Evolutionary conservation across 2,888 invertebrate species (phyloP), one percentile per base, ranked within the genome.

Genomic region (Drosophila gaucha): DNA sequence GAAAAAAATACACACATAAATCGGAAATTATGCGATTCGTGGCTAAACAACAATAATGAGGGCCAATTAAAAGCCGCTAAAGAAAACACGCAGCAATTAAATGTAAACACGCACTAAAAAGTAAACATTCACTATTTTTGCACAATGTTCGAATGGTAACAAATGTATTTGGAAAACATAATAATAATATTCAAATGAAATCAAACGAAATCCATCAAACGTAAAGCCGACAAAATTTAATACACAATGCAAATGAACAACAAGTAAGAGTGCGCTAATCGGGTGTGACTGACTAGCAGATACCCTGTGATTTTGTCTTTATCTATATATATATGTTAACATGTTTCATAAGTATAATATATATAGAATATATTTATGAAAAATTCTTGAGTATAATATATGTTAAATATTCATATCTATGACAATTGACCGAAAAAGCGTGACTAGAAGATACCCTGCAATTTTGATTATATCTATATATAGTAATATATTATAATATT

Each of bases 161-260:
- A 31, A 30, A 36, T 44, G 41, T 38, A n/a, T 43, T 52, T 36
- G 31, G 62, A 18, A 28, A 44, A 43, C 26, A 35, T 35, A 20
- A 47, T 43, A 68, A 43, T 30, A 28, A 54, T n/a, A n/a, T 52
- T 50, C 41, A 52, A 58, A 70, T 55, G 16, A 59, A 75, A 62
- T 55, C 26, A 62, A 68, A 38, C 35, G 36, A 56, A 67, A 67
- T 57, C 46, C 47, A 74, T 26, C 54, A 56, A 52, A 22, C 26
- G 31, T n/a, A 44, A 22, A 12, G 58, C 38, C 36, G 33, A 28
- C 4, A 24, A 43, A 38, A 83, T 69, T n/a, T 69, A 80, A 67
- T 69, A 80, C 64, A 59, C 80, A 39, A 10, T 36, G 55, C 84
- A 67, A 74, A 86, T 22, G 56, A 14, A 35, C 54, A 46, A 16